Evolutionary conservation across 2,888 invertebrate genomes (phyloP).

Genomic region (Eupithecia centaureata): DNA sequence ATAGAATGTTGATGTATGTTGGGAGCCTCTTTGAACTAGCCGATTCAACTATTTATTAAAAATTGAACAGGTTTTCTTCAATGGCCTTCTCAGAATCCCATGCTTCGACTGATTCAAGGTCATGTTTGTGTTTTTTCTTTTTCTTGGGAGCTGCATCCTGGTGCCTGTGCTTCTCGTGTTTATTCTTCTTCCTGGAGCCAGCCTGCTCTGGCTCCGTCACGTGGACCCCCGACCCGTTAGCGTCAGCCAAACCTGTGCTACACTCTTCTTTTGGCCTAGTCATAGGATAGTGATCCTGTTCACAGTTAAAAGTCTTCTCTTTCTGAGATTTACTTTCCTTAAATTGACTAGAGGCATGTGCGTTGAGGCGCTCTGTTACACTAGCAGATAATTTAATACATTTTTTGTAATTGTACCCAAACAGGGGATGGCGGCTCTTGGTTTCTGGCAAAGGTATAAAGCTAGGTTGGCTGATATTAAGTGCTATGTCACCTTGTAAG

Average conservation of each 20-base stretch:
- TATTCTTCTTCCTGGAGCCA: constrained; percentile 22
- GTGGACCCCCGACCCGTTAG: not conserved
- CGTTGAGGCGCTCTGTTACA: constrained; percentile 53
- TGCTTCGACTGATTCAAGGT: constrained; percentile 57
- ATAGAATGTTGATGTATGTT: too few species aligned
- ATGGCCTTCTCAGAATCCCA: constrained; percentile 76
- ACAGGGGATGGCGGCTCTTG: constrained; percentile 72
- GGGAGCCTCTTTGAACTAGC: too few species aligned
- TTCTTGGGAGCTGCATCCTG: constrained; percentile 40
- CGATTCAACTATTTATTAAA: too few species aligned
- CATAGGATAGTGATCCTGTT: not conserved
- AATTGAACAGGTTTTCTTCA: constrained; percentile 73
- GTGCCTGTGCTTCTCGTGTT: constrained; percentile 17
- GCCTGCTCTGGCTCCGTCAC: not conserved
- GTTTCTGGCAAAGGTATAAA: constrained; percentile 71
- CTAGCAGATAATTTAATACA: constrained; percentile 58
- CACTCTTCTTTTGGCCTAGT: constrained; percentile 2
- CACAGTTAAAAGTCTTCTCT: not conserved
- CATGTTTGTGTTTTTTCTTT: constrained; percentile 54
- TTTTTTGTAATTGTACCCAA: constrained; percentile 68
- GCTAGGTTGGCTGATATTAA: constrained; percentile 56
- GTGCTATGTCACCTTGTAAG: constrained; percentile 52
- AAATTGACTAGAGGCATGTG: not conserved
- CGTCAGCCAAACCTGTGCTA: not conserved
- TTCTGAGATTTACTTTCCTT: constrained; percentile 3